These are phyloP conservation scores for Actinostola sp. DNA, from an alignment of 92 coral and sea anemone species.

Conservation along the genomic window DNA sequence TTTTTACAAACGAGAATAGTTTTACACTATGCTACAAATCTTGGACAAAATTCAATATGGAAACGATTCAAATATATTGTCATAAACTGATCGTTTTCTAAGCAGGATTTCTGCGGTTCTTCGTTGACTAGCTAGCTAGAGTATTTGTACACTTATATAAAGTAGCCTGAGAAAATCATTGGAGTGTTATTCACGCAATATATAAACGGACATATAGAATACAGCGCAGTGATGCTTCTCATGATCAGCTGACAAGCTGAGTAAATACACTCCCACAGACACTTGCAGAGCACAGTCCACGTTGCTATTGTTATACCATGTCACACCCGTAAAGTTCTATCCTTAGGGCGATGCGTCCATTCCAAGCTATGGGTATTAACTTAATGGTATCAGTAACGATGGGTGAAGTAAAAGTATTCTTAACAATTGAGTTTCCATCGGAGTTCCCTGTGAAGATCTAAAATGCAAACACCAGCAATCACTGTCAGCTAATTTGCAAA, in stretches of 20 bases:
- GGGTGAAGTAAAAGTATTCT: conserved; percentile 34
- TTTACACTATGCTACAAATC: too few relatives aligned
- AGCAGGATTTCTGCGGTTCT: too few relatives aligned
- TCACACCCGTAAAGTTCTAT: conserved; percentile 76
- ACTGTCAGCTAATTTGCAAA: background rate
- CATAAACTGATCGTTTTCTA: too few relatives aligned
- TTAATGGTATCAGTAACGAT: conserved; percentile 51
- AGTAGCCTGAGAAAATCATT: too few relatives aligned
- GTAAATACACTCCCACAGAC: background rate
- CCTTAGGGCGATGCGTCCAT: conserved; percentile 71
- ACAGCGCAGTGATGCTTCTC: background rate
- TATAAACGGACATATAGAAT: too few relatives aligned
- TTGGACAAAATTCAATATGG: too few relatives aligned
- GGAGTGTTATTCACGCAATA: too few relatives aligned
- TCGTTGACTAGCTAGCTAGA: too few relatives aligned
- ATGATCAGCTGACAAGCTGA: background rate
- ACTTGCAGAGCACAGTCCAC: too few relatives aligned
- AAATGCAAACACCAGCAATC: background rate
- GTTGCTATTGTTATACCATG: conserved; percentile 7
- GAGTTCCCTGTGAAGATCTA: conserved; percentile 60
- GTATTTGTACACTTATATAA: too few relatives aligned
- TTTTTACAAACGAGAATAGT: too few relatives aligned
- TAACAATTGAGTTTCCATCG: conserved; percentile 18
- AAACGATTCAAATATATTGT: too few relatives aligned
- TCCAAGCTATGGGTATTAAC: conserved; percentile 24